Conservation (phyloP, 2,797 vertebrate genomes). For the Chloroceryle amazona region DNA sequence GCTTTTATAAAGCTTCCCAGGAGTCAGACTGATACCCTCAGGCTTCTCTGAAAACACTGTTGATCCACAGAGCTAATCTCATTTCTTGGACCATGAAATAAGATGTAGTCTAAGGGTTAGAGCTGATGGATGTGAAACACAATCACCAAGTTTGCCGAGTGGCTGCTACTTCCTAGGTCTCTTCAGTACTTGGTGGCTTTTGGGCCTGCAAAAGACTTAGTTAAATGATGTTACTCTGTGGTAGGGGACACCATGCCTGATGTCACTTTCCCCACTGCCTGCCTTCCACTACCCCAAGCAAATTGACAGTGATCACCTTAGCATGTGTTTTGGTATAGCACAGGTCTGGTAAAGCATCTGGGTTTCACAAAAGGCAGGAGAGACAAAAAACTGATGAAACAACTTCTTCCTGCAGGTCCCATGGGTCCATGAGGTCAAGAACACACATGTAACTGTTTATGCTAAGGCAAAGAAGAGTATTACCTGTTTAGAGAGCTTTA, state of each 20-base stretch:
- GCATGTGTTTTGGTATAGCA: fast-evolving
- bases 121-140: neutral
- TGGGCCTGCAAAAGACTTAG: neutral
- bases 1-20: neutral
- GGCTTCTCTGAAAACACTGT: neutral
- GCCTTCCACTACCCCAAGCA: neutral
- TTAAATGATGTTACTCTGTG: neutral
- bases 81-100: conserved; percentile 13
- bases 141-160: neutral
- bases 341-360: neutral
- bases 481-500: neutral
- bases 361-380: neutral
- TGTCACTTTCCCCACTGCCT: neutral
- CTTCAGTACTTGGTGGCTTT: neutral
- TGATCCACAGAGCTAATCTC: conserved; percentile 12
- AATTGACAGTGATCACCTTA: neutral
- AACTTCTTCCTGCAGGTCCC: neutral
- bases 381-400: neutral
- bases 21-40: neutral
- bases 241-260: neutral
- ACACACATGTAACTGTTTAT: neutral
- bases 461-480: neutral
- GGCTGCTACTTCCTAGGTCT: neutral
- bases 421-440: neutral
- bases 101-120: neutral